Percentiles rank a stretch among this genome's conserved stretches.
Evolutionary conservation across 2,888 invertebrate species (phyloP).

Genomic region (Drosophila seclusa): DNA sequence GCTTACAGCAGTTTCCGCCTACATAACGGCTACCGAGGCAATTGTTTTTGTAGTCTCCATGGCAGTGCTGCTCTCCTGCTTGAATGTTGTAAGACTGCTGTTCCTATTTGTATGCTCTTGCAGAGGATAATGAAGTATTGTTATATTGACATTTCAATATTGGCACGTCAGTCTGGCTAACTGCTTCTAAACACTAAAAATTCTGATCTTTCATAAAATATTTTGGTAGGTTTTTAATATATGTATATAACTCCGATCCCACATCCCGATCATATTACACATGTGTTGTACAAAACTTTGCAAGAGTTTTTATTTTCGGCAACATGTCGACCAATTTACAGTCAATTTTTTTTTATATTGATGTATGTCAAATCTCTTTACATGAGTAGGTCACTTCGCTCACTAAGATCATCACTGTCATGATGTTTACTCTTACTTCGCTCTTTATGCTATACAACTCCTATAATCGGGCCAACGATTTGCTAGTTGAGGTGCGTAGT

Average conservation of each 20-base stretch:
- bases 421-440: constrained; percentile 68
- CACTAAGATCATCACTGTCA: constrained; percentile 57
- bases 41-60: constrained; percentile 77
- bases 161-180: background rate
- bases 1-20: constrained; percentile 71
- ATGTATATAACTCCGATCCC: background rate
- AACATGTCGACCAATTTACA: background rate
- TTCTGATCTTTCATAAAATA: background rate
- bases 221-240: background rate
- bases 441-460: constrained; percentile 81
- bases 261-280: background rate
- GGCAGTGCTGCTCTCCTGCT: constrained; percentile 77
- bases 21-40: constrained; percentile 77
- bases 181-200: background rate
- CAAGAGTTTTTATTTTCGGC: background rate
- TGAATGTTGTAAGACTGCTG: constrained; percentile 73
- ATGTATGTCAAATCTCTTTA: background rate
- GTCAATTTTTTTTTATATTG: background rate
- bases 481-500: constrained; percentile 76
- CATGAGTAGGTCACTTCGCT: constrained; percentile 25
- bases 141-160: background rate
- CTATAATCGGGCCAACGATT: constrained; percentile 83
- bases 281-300: background rate
- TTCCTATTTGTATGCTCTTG: background rate
- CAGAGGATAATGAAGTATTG: background rate